These are phyloP conservation scores for Prunella himalayana DNA, from an alignment of 2,113 vertebrate species.

Conservation along the genomic window DNA sequence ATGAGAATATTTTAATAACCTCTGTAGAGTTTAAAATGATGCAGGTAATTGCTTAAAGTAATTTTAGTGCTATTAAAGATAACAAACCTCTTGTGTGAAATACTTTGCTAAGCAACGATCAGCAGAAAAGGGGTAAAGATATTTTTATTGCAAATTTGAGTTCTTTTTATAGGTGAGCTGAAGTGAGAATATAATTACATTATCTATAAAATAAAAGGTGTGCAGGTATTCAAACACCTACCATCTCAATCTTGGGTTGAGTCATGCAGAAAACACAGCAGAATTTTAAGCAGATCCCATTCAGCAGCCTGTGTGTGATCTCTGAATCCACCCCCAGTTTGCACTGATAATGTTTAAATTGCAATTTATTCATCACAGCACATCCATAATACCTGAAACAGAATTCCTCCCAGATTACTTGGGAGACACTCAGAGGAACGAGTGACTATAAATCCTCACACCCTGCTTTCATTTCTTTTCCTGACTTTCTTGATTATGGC, in stretches of 20 bases:
- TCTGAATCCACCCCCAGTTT: background rate
- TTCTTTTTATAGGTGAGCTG: constrained; percentile 43
- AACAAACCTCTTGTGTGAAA: constrained; percentile 70
- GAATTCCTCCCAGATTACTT: background rate
- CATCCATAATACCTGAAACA: background rate
- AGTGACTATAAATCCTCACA: background rate
- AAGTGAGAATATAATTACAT: constrained; percentile 62
- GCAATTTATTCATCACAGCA: background rate
- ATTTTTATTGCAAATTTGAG: constrained; percentile 51
- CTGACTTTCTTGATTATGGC: background rate
- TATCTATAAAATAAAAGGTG: constrained; percentile 40
- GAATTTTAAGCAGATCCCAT: constrained; percentile 18
- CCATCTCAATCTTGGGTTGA: background rate
- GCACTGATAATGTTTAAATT: background rate
- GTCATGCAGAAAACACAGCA: background rate
- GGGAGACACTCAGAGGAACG: background rate
- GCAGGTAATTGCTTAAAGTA: constrained; percentile 73
- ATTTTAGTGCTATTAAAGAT: constrained; percentile 72
- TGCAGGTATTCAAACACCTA: constrained; percentile 3
- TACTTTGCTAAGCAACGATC: constrained; percentile 66
- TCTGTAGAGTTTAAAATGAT: constrained; percentile 64
- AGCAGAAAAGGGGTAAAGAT: constrained; percentile 57
- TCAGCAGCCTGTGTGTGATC: background rate
- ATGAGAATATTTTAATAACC: constrained; percentile 72
- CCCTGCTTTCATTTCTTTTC: background rate